These are phyloP conservation scores for Syngnathus typhle DNA, from an alignment of 2,113 vertebrate genomes.

Conservation along the genomic window DNA sequence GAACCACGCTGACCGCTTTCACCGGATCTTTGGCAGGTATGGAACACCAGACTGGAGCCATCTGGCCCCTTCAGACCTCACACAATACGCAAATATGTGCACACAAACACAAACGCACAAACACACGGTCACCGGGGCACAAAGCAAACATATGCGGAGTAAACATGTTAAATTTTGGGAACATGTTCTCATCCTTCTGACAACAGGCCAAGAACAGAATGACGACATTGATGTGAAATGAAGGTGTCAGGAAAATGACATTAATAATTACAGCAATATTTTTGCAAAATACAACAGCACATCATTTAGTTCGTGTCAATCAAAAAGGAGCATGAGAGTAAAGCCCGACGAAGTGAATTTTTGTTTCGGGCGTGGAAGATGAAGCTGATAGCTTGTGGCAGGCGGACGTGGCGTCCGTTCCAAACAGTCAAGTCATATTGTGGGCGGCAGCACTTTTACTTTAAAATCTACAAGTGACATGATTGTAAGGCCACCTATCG, in stretches of 20 bases:
- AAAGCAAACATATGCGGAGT: constrained; percentile 6
- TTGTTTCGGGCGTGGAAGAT: constrained; percentile 20
- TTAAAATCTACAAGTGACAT: constrained; percentile 43
- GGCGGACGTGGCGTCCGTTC: constrained; percentile 38
- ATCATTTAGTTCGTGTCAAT: not conserved
- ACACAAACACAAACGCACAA: constrained; percentile 1
- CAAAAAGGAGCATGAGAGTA: too few species aligned
- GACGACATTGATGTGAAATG: not conserved
- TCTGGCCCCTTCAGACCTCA: constrained; percentile 52
- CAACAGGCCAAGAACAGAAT: constrained; percentile 9
- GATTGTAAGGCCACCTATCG: constrained; percentile 2
- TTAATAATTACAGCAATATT: not conserved
- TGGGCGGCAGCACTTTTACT: constrained; percentile 48
- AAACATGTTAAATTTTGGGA: constrained; percentile 29
- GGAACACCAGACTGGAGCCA: constrained; percentile 59
- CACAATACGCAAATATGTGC: constrained; percentile 12
- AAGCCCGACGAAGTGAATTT: too few species aligned
- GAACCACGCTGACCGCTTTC: constrained; percentile 33
- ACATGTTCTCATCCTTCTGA: constrained; percentile 31
- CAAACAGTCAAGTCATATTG: constrained; percentile 33
- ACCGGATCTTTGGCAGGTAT: constrained; percentile 61
- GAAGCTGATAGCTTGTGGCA: constrained; percentile 20
- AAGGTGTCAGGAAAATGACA: not conserved
- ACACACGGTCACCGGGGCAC: constrained; percentile 4
- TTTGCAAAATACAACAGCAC: not conserved